phyloP scores from a whole-genome alignment of 2,797 vertebrate species.

The Pipistrellus pipistrellus region DNA sequence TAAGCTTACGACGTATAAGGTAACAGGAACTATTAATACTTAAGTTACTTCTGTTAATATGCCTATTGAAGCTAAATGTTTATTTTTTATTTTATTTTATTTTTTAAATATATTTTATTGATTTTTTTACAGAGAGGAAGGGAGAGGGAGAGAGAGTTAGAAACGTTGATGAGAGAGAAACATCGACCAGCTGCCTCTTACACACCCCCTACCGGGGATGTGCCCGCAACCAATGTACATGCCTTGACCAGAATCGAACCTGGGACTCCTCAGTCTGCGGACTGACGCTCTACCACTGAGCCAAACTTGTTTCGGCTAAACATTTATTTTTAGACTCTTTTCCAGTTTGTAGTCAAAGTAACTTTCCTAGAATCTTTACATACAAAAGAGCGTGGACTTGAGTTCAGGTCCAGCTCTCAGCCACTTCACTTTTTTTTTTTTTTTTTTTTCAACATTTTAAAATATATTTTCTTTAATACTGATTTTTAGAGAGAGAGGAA shows the following conservation, averaged over 20 bases:
- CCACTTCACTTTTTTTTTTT: neutral
- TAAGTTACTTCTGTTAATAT: neutral
- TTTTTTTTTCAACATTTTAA: neutral
- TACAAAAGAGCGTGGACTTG: neutral
- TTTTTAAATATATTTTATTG: no score
- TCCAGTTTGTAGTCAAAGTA: neutral
- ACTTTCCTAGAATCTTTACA: conserved; percentile 13
- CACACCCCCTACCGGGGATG: no score
- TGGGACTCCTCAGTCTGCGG: no score
- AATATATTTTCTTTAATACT: neutral
- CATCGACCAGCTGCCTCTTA: no score
- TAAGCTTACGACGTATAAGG: neutral
- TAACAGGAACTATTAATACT: conserved; percentile 21
- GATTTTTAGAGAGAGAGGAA: neutral
- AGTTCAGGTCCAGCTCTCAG: neutral
- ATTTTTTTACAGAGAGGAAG: no score
- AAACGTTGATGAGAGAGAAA: no score
- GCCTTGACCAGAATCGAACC: no score
- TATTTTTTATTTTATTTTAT: no score
- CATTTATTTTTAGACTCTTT: conserved; percentile 6
- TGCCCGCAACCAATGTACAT: no score
- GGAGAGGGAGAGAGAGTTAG: no score
- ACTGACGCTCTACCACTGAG: no score
- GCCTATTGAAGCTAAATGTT: neutral
- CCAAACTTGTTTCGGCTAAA: no score